Percentiles rank a stretch among this genome's conserved stretches.
phyloP scores from a whole-genome alignment of 2,797 vertebrate species.

The Onychomys leucogaster region DNA sequence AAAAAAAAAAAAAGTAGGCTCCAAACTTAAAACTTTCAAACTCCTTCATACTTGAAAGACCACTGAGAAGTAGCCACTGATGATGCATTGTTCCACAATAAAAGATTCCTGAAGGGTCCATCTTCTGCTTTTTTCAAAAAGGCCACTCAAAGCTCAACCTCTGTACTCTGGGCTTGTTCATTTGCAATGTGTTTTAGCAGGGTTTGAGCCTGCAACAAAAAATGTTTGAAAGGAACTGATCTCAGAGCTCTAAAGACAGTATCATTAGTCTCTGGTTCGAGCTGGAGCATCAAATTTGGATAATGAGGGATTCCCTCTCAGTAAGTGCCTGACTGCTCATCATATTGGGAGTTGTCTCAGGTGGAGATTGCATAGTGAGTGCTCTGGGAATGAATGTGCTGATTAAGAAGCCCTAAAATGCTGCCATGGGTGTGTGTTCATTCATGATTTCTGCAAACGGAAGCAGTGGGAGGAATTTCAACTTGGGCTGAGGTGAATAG shows the following conservation, averaged over 20 bases:
- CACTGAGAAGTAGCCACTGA: background rate
- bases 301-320: background rate
- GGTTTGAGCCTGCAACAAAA: background rate
- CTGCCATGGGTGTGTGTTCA: constrained; percentile 39
- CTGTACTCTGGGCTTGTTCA: background rate
- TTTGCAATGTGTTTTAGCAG: constrained; percentile 27
- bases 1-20: too few relatives aligned
- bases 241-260: background rate
- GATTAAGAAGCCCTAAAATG: constrained; percentile 47
- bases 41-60: background rate
- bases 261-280: background rate
- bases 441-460: constrained; percentile 76
- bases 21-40: background rate
- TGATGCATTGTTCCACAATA: background rate
- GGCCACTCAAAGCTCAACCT: background rate
- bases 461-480: constrained; percentile 78
- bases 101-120: background rate
- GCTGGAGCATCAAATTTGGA: background rate
- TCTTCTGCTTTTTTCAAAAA: constrained; percentile 34
- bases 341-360: background rate
- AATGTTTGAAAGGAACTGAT: background rate
- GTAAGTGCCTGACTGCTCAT: background rate
- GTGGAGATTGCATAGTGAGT: constrained; percentile 15
- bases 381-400: constrained; percentile 58
- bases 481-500: constrained; percentile 63